Evolutionary conservation across 2,113 vertebrate genomes (phyloP).

Genomic region (Anser brachyrhynchus): DNA sequence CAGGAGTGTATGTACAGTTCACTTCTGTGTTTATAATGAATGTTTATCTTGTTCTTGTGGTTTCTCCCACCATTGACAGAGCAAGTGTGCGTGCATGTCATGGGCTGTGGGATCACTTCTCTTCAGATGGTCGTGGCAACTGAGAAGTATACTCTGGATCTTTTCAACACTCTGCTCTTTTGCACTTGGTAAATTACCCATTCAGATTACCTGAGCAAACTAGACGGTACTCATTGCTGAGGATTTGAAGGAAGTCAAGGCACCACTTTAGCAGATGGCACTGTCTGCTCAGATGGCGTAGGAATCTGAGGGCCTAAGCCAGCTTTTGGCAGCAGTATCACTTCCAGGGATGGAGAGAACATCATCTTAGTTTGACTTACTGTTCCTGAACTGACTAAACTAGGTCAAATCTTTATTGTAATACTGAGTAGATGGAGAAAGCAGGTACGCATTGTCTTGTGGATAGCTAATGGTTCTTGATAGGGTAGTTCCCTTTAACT

Average conservation of each 20-base stretch:
- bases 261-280: background rate
- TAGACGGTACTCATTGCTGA: background rate
- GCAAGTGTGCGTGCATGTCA: background rate
- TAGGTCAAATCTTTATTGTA: background rate
- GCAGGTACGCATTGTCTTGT: background rate
- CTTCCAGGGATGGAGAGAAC: background rate
- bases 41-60: background rate
- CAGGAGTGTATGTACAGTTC: background rate
- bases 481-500: background rate
- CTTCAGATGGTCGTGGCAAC: background rate
- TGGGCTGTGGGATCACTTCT: background rate
- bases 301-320: background rate
- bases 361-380: background rate
- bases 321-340: background rate
- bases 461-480: background rate
- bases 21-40: background rate
- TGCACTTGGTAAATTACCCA: fast-evolving
- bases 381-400: background rate
- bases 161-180: background rate
- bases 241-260: background rate
- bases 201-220: background rate
- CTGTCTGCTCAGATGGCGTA: background rate
- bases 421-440: background rate
- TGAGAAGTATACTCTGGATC: background rate
- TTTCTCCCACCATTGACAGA: background rate